phyloP scores from a whole-genome alignment of 2,888 invertebrate genomes.

The Diaprepes abbreviatus region DNA sequence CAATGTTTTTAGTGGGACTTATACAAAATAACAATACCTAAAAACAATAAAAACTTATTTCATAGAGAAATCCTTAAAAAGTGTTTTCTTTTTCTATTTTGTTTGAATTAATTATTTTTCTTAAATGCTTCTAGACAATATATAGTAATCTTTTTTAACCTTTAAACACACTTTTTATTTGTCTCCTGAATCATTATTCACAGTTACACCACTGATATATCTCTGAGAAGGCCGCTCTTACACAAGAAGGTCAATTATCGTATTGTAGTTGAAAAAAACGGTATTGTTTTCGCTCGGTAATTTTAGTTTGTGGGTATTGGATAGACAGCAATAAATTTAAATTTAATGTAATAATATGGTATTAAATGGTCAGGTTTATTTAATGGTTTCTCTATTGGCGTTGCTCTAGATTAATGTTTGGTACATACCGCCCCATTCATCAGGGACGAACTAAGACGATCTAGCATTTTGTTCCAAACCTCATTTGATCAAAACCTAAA shows the following conservation, averaged over 20 bases:
- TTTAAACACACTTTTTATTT: neutral
- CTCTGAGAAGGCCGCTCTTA: conserved; percentile 7
- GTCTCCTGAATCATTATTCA: neutral
- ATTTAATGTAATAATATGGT: conserved; percentile 14
- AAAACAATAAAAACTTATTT: too few relatives aligned
- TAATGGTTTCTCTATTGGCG: neutral
- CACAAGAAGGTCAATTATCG: neutral
- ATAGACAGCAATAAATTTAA: conserved; percentile 10
- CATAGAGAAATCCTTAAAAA: too few relatives aligned
- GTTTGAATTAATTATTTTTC: too few relatives aligned
- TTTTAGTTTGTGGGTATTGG: conserved; percentile 13
- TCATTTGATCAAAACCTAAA: too few relatives aligned
- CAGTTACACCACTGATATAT: conserved; percentile 1
- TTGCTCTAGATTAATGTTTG: conserved; percentile 14
- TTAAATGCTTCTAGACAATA: too few relatives aligned
- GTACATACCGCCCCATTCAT: neutral
- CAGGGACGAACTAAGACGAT: too few relatives aligned
- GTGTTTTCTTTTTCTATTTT: too few relatives aligned
- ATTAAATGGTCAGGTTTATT: neutral
- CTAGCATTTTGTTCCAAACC: too few relatives aligned
- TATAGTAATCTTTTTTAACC: neutral
- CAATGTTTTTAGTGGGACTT: too few relatives aligned
- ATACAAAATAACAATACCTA: too few relatives aligned
- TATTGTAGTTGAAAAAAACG: neutral
- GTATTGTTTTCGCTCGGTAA: conserved; percentile 9